A percentile compares a stretch with the other conserved stretches of the same genome.
These are phyloP conservation scores for Palythoa caribaeorum DNA, from an alignment of 92 coral and sea anemone genomes.

Conservation along the genomic window DNA sequence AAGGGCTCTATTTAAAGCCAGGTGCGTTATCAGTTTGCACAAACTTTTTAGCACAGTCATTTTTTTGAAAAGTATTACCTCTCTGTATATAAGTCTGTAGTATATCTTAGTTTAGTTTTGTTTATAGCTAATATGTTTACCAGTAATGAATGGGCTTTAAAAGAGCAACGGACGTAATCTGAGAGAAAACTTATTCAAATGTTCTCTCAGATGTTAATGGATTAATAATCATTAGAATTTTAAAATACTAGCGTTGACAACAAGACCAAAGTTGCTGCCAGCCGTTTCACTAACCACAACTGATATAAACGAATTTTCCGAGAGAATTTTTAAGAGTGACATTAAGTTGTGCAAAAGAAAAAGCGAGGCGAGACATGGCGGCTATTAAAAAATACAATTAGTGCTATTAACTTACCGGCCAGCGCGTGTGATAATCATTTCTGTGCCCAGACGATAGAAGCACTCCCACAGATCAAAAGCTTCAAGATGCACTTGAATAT, in stretches of 20 bases:
- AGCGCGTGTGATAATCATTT: constrained; percentile 89
- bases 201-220: not conserved
- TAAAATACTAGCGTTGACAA: constrained; percentile 12
- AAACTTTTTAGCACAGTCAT: not conserved
- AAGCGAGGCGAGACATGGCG: not conserved
- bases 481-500: constrained; percentile 72
- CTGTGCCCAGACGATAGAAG: constrained; percentile 91
- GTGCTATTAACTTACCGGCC: constrained; percentile 74
- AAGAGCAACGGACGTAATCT: constrained; percentile 25
- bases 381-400: not conserved
- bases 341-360: not conserved
- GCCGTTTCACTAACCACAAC: not conserved
- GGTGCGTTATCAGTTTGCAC: not conserved
- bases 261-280: not conserved
- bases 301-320: not conserved
- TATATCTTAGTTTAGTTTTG: not conserved
- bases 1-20: too few species aligned
- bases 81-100: not conserved
- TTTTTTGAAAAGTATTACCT: not conserved
- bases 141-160: not conserved
- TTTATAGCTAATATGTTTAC: not conserved
- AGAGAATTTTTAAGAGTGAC: not conserved
- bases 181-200: constrained; percentile 9
- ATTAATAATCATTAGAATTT: constrained; percentile 17
- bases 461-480: constrained; percentile 92